A percentile compares a stretch with the other conserved stretches of the same genome.
Conservation (phyloP, 2,888 invertebrate genomes). For the Pachliopta kotzebuea region DNA sequence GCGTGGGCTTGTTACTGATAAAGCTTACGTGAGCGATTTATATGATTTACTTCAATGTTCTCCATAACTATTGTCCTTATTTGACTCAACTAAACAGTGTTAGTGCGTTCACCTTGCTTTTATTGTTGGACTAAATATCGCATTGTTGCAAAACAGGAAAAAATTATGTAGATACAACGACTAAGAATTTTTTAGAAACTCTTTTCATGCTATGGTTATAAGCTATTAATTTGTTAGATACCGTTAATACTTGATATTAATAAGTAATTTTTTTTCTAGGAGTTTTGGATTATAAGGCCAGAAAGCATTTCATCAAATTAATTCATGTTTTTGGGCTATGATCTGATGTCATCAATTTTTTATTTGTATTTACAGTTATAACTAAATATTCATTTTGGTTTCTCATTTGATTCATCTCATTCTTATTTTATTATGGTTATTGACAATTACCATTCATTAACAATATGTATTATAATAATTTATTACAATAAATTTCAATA, state of each 20-base stretch:
- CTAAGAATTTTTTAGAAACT: background rate
- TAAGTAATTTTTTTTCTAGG: too few relatives aligned
- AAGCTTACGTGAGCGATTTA: slow-evolving; percentile 57
- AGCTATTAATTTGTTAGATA: background rate
- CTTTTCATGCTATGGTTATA: background rate
- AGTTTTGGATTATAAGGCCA: too few relatives aligned
- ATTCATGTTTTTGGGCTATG: too few relatives aligned
- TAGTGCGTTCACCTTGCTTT: slow-evolving; percentile 40
- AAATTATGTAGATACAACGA: background rate
- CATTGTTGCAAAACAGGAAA: background rate
- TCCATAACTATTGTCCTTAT: slow-evolving; percentile 41
- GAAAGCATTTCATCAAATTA: too few relatives aligned
- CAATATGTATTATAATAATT: slow-evolving; percentile 4
- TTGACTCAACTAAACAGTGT: slow-evolving; percentile 34
- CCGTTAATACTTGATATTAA: background rate
- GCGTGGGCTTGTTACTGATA: slow-evolving; percentile 53
- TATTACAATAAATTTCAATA: slow-evolving; percentile 7
- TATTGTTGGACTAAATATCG: slow-evolving; percentile 22
- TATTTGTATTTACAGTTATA: too few relatives aligned
- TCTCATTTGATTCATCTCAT: too few relatives aligned
- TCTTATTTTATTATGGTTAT: background rate
- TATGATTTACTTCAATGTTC: slow-evolving; percentile 33
- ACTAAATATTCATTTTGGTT: too few relatives aligned
- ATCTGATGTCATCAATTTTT: too few relatives aligned
- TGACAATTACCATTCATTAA: background rate